phyloP scores from a whole-genome alignment of 2,797 vertebrate genomes.

The Neomorphus geoffroyi region DNA sequence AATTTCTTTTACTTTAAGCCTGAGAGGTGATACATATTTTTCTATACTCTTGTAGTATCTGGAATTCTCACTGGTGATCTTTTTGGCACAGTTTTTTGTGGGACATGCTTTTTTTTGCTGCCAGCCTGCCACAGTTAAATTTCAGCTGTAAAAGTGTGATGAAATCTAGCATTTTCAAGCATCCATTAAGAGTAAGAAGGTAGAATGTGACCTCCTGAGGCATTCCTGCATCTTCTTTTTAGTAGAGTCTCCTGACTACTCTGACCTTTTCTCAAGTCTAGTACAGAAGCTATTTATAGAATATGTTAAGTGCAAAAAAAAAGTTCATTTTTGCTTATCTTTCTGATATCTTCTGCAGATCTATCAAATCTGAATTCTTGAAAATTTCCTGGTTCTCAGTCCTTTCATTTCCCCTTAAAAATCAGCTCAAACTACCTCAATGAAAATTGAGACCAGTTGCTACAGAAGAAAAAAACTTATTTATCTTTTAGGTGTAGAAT shows the following conservation, averaged over 20 bases:
- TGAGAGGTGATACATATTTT: slow-evolving; percentile 69
- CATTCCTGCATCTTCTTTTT: not conserved
- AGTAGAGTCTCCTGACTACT: not conserved
- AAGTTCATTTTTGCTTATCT: not conserved
- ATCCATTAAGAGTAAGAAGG: not conserved
- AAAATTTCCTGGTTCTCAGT: not conserved
- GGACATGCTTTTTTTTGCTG: slow-evolving; percentile 45
- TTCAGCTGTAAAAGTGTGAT: not conserved
- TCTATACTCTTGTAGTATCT: slow-evolving; percentile 45
- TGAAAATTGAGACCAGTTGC: not conserved
- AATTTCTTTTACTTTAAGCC: slow-evolving; percentile 50
- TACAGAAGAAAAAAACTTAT: not conserved
- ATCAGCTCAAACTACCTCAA: not conserved
- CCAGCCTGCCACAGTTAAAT: slow-evolving; percentile 23
- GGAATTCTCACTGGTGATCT: slow-evolving; percentile 60
- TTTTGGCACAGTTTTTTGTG: slow-evolving; percentile 52
- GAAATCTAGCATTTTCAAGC: slow-evolving; percentile 21
- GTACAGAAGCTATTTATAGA: not conserved
- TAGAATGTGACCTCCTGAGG: not conserved
- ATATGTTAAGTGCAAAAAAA: not conserved
- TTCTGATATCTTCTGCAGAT: not conserved
- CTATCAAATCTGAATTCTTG: not conserved
- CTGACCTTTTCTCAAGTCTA: not conserved
- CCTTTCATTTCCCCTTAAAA: not conserved
- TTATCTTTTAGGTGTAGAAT: not conserved